Evolutionary conservation across 2,888 invertebrate genomes (phyloP).

Genomic region (Sminthurinus aureus): DNA sequence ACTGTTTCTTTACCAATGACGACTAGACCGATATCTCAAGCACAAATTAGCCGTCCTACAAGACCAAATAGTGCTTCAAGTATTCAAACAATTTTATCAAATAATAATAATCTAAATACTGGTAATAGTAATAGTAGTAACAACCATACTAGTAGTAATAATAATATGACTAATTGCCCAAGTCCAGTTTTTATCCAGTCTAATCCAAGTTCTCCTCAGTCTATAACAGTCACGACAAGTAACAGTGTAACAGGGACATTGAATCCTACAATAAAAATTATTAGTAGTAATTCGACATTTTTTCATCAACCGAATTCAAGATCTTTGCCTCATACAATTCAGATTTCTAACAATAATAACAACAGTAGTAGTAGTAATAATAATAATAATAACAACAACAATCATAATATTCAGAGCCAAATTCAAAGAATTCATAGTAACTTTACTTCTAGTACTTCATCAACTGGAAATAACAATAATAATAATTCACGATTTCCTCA

Average conservation of each 20-base stretch:
- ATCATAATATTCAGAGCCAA: conserved; percentile 10
- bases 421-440: conserved; percentile 11
- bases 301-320: conserved; percentile 30
- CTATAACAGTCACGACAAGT: conserved; percentile 8
- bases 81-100: conserved; percentile 37
- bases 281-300: conserved; percentile 26
- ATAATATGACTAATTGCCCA: not conserved
- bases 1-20: conserved; percentile 33
- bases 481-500: conserved; percentile 47
- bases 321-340: conserved; percentile 29
- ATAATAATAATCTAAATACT: conserved; percentile 2
- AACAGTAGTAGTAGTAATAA: too few species aligned
- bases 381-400: not conserved
- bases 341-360: not conserved
- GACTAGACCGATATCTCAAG: conserved; percentile 49
- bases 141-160: not conserved
- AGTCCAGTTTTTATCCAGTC: conserved; percentile 31
- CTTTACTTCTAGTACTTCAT: not conserved
- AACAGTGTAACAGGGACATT: conserved; percentile 22
- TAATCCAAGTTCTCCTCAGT: conserved; percentile 33
- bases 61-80: conserved; percentile 55
- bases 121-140: not conserved
- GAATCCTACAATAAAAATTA: conserved; percentile 23
- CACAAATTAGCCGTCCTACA: conserved; percentile 41
- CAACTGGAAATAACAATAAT: not conserved